These are phyloP conservation scores for Lasioglossum calceatum DNA, from an alignment of 2,888 invertebrate genomes.

Conservation along the genomic window DNA sequence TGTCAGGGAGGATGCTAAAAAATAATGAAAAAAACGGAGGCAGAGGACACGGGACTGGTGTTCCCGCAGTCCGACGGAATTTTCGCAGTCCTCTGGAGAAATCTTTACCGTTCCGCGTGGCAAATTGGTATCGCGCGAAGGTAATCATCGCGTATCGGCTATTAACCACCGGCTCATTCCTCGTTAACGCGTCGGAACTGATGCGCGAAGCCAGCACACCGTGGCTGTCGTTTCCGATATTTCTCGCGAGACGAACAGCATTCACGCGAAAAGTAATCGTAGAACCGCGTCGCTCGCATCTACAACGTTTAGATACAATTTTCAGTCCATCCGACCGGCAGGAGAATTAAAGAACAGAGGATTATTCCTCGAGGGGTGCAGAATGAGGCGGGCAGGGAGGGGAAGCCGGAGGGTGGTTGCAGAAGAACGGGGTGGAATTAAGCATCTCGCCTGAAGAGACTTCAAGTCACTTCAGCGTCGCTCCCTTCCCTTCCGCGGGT, in stretches of 20 bases:
- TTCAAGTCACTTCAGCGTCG: constrained; percentile 83
- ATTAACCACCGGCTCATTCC: not conserved
- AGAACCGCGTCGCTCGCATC: not conserved
- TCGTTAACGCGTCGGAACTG: not conserved
- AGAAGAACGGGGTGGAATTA: constrained; percentile 80
- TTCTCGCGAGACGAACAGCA: not conserved
- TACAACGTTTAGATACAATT: constrained; percentile 68
- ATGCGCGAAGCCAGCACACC: not conserved
- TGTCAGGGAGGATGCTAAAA: constrained; percentile 75
- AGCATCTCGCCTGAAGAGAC: constrained; percentile 84
- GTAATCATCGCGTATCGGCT: constrained; percentile 37
- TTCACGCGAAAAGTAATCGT: not conserved
- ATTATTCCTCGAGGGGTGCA: constrained; percentile 78
- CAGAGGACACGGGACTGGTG: constrained; percentile 45
- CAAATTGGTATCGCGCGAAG: constrained; percentile 40
- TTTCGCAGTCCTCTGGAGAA: constrained; percentile 65
- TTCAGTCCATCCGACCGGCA: constrained; percentile 68
- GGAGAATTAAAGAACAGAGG: constrained; percentile 78
- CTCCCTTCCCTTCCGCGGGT: constrained; percentile 75
- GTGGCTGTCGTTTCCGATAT: not conserved
- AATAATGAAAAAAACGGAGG: constrained; percentile 73
- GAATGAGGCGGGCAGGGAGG: constrained; percentile 67
- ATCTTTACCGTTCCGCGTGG: constrained; percentile 51
- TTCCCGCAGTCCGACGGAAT: constrained; percentile 54
- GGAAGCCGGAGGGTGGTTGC: constrained; percentile 73